These are phyloP conservation scores for Octodon degus DNA, from an alignment of 2,113 vertebrate species.

Conservation along the genomic window DNA sequence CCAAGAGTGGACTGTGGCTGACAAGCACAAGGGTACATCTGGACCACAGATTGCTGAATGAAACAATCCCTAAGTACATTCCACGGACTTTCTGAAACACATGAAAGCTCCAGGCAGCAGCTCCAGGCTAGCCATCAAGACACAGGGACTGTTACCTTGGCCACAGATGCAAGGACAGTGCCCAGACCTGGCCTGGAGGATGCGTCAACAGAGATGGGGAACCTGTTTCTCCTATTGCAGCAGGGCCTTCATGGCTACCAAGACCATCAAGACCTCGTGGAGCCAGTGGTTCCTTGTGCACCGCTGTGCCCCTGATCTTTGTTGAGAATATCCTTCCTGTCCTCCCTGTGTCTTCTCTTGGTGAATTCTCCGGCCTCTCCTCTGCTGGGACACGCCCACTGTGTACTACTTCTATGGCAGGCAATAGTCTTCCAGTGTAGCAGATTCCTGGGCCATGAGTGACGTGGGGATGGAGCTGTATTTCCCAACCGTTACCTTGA, in stretches of 20 bases:
- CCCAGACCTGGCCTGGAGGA: not conserved
- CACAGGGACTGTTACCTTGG: not conserved
- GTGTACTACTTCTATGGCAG: not conserved
- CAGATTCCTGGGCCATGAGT: rapidly evolving
- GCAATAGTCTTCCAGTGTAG: rapidly evolving
- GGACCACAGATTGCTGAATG: not conserved
- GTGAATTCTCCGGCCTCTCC: not conserved
- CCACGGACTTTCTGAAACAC: not conserved
- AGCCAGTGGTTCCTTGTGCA: not conserved
- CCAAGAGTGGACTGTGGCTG: rapidly evolving
- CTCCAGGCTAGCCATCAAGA: not conserved
- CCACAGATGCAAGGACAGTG: not conserved
- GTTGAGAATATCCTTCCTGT: rapidly evolving
- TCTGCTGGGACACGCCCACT: rapidly evolving
- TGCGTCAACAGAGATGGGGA: no score
- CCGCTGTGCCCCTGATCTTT: rapidly evolving
- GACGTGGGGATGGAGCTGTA: rapidly evolving
- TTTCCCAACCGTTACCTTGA: rapidly evolving
- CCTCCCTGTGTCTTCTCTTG: no score
- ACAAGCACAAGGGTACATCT: rapidly evolving
- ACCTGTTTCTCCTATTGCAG: rapidly evolving
- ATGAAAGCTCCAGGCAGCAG: no score
- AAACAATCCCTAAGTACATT: rapidly evolving
- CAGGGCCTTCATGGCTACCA: not conserved
- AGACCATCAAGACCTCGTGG: not conserved